Evolutionary conservation across 2,797 vertebrate genomes (phyloP).

Genomic region (Pangasius macronema): DNA sequence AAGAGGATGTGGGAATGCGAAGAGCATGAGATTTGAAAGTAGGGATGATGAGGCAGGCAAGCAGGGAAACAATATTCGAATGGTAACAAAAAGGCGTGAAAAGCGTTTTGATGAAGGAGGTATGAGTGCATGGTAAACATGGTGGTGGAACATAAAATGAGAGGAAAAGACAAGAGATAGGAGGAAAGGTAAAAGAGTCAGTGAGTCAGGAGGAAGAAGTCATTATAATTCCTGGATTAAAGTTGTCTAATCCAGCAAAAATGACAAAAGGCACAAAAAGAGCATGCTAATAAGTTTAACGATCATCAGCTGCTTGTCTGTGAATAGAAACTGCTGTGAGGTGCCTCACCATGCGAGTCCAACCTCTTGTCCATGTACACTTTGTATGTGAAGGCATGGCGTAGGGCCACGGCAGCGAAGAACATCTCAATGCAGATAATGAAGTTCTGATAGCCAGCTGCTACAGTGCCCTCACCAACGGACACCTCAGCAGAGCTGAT

Average conservation of each 20-base stretch:
- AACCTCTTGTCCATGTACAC: constrained; percentile 92
- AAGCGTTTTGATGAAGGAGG: constrained; percentile 9
- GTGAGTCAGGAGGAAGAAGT: neutral
- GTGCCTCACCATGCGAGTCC: constrained; percentile 84
- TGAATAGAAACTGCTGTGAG: neutral
- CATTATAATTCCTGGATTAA: constrained; percentile 13
- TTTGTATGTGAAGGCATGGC: constrained; percentile 92
- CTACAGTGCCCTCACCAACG: constrained; percentile 92
- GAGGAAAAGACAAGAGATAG: constrained; percentile 23
- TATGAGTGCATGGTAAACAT: neutral
- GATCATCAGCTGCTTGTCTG: neutral
- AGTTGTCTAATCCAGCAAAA: constrained; percentile 8
- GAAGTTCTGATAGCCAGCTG: constrained; percentile 97
- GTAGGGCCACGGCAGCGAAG: constrained; percentile 90
- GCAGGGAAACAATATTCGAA: neutral
- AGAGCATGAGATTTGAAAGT: neutral
- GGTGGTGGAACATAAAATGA: neutral
- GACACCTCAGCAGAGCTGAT: constrained; percentile 85
- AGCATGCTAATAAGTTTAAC: neutral
- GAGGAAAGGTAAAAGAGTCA: constrained; percentile 39
- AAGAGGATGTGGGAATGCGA: neutral
- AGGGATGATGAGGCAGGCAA: constrained; percentile 9
- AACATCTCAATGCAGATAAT: constrained; percentile 99
- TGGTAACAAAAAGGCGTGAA: neutral
- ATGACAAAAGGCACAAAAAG: neutral